Conservation (phyloP, 2,888 invertebrate genomes). For the Linnaemya vulpina region DNA sequence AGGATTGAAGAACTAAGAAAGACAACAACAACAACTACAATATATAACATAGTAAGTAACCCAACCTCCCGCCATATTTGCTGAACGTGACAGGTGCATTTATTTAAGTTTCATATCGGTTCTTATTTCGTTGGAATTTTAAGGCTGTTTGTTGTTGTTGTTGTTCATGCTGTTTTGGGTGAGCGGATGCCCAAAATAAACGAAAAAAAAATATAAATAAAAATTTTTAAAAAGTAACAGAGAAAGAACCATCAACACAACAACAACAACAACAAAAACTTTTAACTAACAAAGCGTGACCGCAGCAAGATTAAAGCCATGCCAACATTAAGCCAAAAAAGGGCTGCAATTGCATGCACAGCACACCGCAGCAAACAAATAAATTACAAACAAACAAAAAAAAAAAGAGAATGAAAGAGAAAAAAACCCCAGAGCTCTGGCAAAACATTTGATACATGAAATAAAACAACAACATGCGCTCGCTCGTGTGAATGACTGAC, state of each 20-base stretch:
- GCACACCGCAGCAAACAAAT: slow-evolving; percentile 8
- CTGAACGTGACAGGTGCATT: slow-evolving; percentile 68
- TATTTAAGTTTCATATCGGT: slow-evolving; percentile 48
- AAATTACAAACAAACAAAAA: not conserved
- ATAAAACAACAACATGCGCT: slow-evolving; percentile 33
- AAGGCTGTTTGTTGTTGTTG: slow-evolving; percentile 5
- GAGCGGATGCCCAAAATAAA: slow-evolving; percentile 42
- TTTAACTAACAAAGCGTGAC: slow-evolving; percentile 67
- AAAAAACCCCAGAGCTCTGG: slow-evolving; percentile 16
- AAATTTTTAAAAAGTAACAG: slow-evolving; percentile 3
- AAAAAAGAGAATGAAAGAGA: not conserved
- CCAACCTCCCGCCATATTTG: slow-evolving; percentile 62
- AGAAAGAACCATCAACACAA: slow-evolving; percentile 13
- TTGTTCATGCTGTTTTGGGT: slow-evolving; percentile 24
- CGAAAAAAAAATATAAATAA: slow-evolving; percentile 56
- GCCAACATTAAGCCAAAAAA: slow-evolving; percentile 55
- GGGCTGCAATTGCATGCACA: slow-evolving; percentile 47
- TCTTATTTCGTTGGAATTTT: slow-evolving; percentile 22
- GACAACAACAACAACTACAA: too few relatives aligned
- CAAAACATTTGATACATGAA: slow-evolving; percentile 42
- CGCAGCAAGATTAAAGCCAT: slow-evolving; percentile 70
- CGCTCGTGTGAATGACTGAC: slow-evolving; percentile 15
- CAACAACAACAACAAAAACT: slow-evolving; percentile 14
- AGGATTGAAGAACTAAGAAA: not conserved
- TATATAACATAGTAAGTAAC: slow-evolving; percentile 6